These are phyloP conservation scores for Tricholauxania praeusta DNA, from an alignment of 2,888 invertebrate species.

Conservation along the genomic window DNA sequence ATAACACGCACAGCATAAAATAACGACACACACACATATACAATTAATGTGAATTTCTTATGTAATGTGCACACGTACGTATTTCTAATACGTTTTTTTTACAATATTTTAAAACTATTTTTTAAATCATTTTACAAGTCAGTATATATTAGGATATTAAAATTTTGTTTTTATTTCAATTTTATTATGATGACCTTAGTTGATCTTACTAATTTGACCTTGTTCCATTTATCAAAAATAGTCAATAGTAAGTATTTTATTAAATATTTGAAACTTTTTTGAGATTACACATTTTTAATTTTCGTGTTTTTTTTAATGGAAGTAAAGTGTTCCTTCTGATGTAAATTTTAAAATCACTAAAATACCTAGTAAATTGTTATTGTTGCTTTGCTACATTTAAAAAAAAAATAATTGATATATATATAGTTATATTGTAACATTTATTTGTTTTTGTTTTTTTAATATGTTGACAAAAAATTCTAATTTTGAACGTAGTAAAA, in stretches of 20 bases:
- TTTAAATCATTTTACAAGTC: not conserved
- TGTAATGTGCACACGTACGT: not conserved
- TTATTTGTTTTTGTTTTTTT: no score
- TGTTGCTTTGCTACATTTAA: slow-evolving; percentile 41
- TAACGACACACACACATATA: slow-evolving; percentile 19
- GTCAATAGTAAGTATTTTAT: no score
- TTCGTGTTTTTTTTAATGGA: no score
- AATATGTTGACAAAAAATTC: no score
- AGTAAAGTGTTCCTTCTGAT: slow-evolving; percentile 27
- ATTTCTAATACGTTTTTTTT: not conserved
- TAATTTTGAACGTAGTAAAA: no score
- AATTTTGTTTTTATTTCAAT: not conserved
- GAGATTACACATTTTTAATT: no score
- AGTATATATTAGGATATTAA: not conserved
- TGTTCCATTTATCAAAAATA: not conserved
- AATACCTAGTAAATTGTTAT: slow-evolving; percentile 42
- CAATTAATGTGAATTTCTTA: not conserved
- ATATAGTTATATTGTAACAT: no score
- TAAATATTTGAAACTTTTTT: no score
- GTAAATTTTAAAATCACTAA: slow-evolving; percentile 44
- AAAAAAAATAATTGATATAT: slow-evolving; percentile 32
- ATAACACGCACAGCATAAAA: slow-evolving; percentile 26
- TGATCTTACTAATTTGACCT: slow-evolving; percentile 17
- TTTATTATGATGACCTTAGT: not conserved
- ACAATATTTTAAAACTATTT: no score